Conservation (phyloP, 2,797 vertebrate species). For the Syngnathus rostellatus region DNA sequence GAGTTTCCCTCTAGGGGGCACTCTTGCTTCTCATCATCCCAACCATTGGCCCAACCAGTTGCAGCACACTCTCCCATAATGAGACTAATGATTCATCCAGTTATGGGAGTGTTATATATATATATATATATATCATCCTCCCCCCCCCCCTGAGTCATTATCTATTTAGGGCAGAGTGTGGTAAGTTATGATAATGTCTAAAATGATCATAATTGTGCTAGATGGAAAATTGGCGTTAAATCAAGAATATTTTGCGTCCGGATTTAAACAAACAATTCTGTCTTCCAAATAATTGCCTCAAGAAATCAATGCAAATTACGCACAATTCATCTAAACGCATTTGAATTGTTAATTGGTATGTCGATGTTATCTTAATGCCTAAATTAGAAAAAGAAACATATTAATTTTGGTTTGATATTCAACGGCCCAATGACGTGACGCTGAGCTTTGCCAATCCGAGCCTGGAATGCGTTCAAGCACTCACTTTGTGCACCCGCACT, state of each 20-base stretch:
- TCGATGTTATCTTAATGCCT: neutral
- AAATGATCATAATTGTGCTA: neutral
- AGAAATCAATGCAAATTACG: neutral
- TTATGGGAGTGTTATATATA: slow-evolving; percentile 8
- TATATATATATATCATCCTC: neutral
- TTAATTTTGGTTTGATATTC: neutral
- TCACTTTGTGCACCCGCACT: slow-evolving; percentile 20
- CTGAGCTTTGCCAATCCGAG: slow-evolving; percentile 44
- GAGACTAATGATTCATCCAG: slow-evolving; percentile 10
- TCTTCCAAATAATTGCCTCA: neutral
- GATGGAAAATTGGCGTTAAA: neutral
- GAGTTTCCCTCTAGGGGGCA: slow-evolving; percentile 55
- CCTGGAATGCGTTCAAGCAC: slow-evolving; percentile 12
- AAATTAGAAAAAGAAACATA: neutral
- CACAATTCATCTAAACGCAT: neutral
- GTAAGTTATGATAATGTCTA: neutral
- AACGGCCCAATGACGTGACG: slow-evolving; percentile 33
- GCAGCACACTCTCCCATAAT: slow-evolving; percentile 13
- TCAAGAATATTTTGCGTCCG: neutral
- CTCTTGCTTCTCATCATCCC: slow-evolving; percentile 56
- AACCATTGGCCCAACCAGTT: slow-evolving; percentile 54
- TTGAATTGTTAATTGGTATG: neutral
- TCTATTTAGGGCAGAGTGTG: neutral
- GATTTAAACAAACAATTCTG: neutral
- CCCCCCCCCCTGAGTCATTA: neutral